A percentile compares a stretch with the other conserved stretches of the same genome.
phyloP scores from a whole-genome alignment of 2,888 invertebrate species.

The Eubasilissa splendida region DNA sequence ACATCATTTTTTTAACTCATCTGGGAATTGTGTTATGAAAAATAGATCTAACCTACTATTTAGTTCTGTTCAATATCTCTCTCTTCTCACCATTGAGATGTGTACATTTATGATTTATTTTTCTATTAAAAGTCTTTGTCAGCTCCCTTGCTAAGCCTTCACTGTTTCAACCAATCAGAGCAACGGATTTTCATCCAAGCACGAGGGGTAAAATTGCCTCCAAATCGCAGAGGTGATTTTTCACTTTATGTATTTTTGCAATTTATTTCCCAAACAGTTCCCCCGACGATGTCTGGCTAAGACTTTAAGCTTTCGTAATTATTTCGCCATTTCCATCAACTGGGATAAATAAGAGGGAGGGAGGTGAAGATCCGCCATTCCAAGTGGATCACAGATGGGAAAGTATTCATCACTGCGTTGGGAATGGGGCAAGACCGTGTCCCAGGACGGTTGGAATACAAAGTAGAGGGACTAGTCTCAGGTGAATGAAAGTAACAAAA shows the following conservation, averaged over 20 bases:
- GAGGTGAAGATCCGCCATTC: constrained; percentile 15
- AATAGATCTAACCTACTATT: too few species aligned
- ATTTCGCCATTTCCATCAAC: constrained; percentile 16
- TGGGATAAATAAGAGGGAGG: constrained; percentile 12
- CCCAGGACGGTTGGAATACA: neutral
- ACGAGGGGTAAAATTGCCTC: neutral
- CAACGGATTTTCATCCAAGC: too few species aligned
- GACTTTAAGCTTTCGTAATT: constrained; percentile 15
- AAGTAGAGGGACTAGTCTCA: constrained; percentile 3
- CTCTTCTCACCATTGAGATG: too few species aligned
- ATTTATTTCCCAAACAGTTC: constrained; percentile 15
- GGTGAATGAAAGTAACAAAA: constrained; percentile 20
- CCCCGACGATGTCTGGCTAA: neutral
- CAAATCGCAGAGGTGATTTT: constrained; percentile 33
- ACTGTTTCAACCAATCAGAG: too few species aligned
- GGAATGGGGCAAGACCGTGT: neutral
- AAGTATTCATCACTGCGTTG: neutral
- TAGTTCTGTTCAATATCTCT: too few species aligned
- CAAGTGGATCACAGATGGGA: constrained; percentile 4
- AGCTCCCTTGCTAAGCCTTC: too few species aligned
- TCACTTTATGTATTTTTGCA: constrained; percentile 17
- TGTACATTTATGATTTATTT: too few species aligned
- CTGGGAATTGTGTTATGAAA: too few species aligned
- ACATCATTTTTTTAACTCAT: too few species aligned
- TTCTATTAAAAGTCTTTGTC: too few species aligned